Conservation (phyloP, 2,113 vertebrate species). For the Garra rufa region DNA sequence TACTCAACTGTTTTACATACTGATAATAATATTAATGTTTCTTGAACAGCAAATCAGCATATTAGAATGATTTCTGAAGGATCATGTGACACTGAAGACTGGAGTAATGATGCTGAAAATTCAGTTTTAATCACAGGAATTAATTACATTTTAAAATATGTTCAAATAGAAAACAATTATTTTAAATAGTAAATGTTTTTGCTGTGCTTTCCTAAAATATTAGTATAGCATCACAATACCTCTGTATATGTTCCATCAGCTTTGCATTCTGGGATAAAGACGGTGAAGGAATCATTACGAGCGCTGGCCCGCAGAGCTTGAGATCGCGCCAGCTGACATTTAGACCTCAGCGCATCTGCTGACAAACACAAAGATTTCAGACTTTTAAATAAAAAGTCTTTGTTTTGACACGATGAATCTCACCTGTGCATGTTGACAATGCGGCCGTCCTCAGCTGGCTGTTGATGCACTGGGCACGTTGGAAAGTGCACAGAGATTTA, state of each 20-base stretch:
- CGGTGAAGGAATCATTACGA: constrained; percentile 40
- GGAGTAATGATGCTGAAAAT: no score
- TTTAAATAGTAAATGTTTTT: no score
- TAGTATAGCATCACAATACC: constrained; percentile 44
- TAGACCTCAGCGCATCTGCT: constrained; percentile 64
- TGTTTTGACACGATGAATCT: neutral
- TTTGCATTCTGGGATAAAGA: constrained; percentile 69
- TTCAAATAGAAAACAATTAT: no score
- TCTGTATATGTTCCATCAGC: constrained; percentile 68
- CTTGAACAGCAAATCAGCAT: no score
- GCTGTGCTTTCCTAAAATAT: no score
- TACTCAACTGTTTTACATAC: no score
- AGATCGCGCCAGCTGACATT: constrained; percentile 70
- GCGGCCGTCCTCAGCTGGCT: constrained; percentile 58
- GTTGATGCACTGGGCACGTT: constrained; percentile 69
- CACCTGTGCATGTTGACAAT: constrained; percentile 62
- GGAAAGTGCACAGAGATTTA: constrained; percentile 69
- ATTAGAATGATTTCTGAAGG: no score
- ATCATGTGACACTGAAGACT: no score
- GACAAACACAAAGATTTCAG: neutral
- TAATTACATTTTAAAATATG: no score
- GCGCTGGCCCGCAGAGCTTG: constrained; percentile 61
- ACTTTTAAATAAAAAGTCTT: neutral
- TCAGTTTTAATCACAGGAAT: no score
- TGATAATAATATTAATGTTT: no score